Evolutionary conservation across 2,113 vertebrate species (phyloP), one percentile per base, ranked within the genome.

Genomic region (Sitta europaea): DNA sequence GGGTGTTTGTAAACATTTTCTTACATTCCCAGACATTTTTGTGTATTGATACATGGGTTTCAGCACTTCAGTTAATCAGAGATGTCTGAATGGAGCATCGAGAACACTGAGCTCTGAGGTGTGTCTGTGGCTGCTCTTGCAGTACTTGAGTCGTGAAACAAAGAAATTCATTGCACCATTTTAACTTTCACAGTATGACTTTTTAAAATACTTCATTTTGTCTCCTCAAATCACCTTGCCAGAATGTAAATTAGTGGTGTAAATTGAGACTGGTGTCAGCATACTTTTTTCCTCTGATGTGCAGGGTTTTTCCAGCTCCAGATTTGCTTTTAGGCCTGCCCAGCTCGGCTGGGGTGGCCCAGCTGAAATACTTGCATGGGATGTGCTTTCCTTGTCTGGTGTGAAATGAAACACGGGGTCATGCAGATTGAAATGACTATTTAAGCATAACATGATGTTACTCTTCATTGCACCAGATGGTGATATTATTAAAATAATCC

Each of bases 401-500:
- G 15, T 23, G 45, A 33, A 59, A 31, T 2, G 1, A 86, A 31
- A 53, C 31, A 29, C 7, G 4, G 15, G 68, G 14, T 78, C 84
- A 29, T 3, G 54, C 15, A 50, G 83, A 45, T 53, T 57, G 70
- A 70, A 68, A 40, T 61, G 36, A 78, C 74, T 42, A 2, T 23
- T 91, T 86, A 61, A 62, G 51, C 28, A 10, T 70, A 47, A n/a
- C 18, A 4, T 18, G 50, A 54, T 66, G 59, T 10, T 86, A 62
- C 72, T 92, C 75, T 58, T 96, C 71, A 81, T 72, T 89, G 50
- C 70, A 58, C 24, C 18, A 38, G 45, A 65, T 95, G 92, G 96
- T 93, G 80, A 74, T 73, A 47, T 45, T 94, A 65, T 54, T 97
- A 94, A 96, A 93, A 90, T 85, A 89, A 28, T 76, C 31, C 53